Conservation (phyloP, 2,113 vertebrate species). For the Leiothrix lutea region DNA sequence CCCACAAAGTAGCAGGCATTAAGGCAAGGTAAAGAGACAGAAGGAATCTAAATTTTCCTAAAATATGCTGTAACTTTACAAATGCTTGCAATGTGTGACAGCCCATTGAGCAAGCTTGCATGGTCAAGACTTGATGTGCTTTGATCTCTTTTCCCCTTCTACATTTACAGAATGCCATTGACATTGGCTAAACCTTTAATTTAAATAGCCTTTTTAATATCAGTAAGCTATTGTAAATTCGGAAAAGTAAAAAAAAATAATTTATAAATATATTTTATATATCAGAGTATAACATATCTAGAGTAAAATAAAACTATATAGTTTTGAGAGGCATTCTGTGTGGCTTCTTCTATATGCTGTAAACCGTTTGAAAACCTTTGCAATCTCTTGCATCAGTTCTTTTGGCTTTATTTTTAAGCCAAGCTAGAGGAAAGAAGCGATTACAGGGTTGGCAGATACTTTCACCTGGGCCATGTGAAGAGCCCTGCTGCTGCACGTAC, state of each 20-base stretch:
- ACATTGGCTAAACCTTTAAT: neutral
- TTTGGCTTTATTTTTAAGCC: conserved; percentile 72
- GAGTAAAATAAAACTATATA: conserved; percentile 39
- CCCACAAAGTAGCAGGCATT: neutral
- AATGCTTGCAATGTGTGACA: neutral
- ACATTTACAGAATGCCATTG: neutral
- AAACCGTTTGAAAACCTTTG: conserved; percentile 39
- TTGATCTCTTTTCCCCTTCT: conserved; percentile 47
- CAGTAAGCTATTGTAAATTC: conserved; percentile 65
- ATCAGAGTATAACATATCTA: conserved; percentile 67
- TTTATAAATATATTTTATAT: conserved; percentile 81
- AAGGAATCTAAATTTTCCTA: conserved; percentile 22
- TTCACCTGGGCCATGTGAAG: neutral
- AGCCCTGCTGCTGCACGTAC: neutral
- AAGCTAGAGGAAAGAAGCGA: neutral
- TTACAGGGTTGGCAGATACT: conserved; percentile 1
- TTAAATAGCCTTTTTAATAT: conserved; percentile 62
- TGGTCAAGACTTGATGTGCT: conserved; percentile 39
- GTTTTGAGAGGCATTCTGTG: conserved; percentile 65
- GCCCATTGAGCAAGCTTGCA: conserved; percentile 18
- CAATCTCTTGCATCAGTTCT: conserved; percentile 35
- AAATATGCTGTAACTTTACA: neutral
- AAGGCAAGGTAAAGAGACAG: neutral
- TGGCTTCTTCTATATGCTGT: conserved; percentile 52
- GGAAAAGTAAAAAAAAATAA: conserved; percentile 41